Conservation (phyloP, 1,140 invertebrate genomes). For the Notospermus geniculatus region DNA sequence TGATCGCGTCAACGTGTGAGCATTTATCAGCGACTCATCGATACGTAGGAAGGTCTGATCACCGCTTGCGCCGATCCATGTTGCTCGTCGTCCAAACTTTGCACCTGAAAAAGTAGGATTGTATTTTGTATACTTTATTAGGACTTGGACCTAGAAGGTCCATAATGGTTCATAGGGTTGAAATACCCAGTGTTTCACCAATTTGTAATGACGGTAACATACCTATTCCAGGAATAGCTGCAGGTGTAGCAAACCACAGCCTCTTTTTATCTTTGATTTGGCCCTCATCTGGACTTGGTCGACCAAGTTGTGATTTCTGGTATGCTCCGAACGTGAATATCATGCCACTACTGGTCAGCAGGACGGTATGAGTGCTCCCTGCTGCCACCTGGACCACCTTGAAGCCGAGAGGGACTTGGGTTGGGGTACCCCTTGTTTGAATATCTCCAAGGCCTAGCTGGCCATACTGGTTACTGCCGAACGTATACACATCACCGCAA, state of each 20-base stretch:
- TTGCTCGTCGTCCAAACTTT: conserved; percentile 75
- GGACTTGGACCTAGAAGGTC: too few relatives aligned
- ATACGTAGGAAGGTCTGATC: conserved; percentile 94
- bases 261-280: conserved; percentile 44
- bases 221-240: conserved; percentile 70
- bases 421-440: conserved; percentile 65
- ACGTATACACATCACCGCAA: conserved; percentile 76
- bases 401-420: conserved; percentile 67
- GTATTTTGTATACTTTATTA: too few relatives aligned
- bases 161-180: too few relatives aligned
- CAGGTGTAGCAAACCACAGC: conserved; percentile 81
- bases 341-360: conserved; percentile 85
- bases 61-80: conserved; percentile 89
- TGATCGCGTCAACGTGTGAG: conserved; percentile 77
- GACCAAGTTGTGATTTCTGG: conserved; percentile 87
- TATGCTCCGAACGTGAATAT: conserved; percentile 88
- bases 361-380: conserved; percentile 91
- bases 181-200: too few relatives aligned
- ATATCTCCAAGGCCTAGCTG: conserved; percentile 89
- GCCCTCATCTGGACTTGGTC: conserved; percentile 58
- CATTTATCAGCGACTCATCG: conserved; percentile 88
- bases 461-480: conserved; percentile 86
- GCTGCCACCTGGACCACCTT: conserved; percentile 74
- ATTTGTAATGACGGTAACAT: too few relatives aligned
- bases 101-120: conserved; percentile 40